Conservation (phyloP, 37 sponge, comb jelly and placozoan species). For the Oopsacas minuta region DNA sequence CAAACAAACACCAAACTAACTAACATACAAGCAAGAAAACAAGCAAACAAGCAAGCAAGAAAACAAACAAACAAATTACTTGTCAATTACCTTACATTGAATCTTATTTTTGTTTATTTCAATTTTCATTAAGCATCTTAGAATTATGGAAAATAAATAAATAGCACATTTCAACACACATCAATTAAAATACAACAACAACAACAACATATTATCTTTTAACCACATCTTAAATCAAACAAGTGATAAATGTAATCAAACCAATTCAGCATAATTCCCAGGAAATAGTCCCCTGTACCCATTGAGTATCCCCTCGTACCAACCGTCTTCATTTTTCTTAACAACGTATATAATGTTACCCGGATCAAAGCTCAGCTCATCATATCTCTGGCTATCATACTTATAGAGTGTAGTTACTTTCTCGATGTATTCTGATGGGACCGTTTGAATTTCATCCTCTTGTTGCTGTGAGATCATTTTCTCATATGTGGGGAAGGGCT, state of each 20-base stretch:
- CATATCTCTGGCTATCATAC: neutral
- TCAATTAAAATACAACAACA: neutral
- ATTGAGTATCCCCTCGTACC: neutral
- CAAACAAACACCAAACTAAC: neutral
- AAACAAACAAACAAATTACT: neutral
- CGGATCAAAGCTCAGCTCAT: neutral
- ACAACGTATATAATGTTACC: neutral
- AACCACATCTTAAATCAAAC: too few species aligned
- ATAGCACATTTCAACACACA: neutral
- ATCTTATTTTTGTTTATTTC: too few species aligned
- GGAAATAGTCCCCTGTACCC: neutral
- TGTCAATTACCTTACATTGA: neutral
- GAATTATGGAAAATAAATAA: neutral
- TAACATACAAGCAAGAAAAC: neutral
- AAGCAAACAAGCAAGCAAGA: neutral
- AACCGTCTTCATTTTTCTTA: constrained; percentile 8
- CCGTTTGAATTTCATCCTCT: neutral
- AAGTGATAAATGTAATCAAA: neutral
- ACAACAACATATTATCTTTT: neutral
- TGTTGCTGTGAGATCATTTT: neutral
- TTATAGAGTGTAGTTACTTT: neutral
- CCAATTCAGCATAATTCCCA: neutral
- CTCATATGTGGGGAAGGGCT: neutral
- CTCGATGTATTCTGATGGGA: neutral
- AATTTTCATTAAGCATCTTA: neutral